Conservation (phyloP, 1,140 invertebrate genomes). For the Zeugodacus cucurbitae region DNA sequence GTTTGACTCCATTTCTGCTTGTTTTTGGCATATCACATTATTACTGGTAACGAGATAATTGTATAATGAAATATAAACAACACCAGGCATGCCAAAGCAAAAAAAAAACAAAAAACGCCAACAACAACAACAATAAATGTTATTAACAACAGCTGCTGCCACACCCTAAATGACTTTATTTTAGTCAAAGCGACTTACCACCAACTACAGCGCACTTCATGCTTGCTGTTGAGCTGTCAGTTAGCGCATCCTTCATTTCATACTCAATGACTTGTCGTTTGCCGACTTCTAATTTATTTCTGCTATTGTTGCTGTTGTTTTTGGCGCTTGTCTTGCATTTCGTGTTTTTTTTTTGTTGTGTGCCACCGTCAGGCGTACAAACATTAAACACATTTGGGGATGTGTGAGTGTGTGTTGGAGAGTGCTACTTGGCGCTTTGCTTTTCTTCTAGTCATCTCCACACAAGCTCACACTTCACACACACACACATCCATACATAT, state of each 20-base stretch:
- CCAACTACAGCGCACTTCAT: neutral
- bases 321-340: neutral
- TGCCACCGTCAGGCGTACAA: neutral
- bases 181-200: neutral
- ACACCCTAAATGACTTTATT: slow-evolving; percentile 22
- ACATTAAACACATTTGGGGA: neutral
- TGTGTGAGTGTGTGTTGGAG: neutral
- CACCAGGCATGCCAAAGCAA: neutral
- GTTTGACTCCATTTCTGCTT: neutral
- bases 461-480: neutral
- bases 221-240: neutral
- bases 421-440: neutral
- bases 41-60: slow-evolving; percentile 43
- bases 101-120: neutral
- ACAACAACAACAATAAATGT: neutral
- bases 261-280: slow-evolving; percentile 26
- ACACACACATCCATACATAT: neutral
- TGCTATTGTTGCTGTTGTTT: neutral
- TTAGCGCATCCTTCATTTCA: slow-evolving; percentile 20
- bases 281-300: neutral
- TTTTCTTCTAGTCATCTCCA: neutral
- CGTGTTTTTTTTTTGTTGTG: no score
- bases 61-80: slow-evolving; percentile 42
- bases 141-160: neutral
- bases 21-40: slow-evolving; percentile 40